phyloP scores from a whole-genome alignment of 53 echinoderm and acorn worm species.

The Zoroaster sp. region DNA sequence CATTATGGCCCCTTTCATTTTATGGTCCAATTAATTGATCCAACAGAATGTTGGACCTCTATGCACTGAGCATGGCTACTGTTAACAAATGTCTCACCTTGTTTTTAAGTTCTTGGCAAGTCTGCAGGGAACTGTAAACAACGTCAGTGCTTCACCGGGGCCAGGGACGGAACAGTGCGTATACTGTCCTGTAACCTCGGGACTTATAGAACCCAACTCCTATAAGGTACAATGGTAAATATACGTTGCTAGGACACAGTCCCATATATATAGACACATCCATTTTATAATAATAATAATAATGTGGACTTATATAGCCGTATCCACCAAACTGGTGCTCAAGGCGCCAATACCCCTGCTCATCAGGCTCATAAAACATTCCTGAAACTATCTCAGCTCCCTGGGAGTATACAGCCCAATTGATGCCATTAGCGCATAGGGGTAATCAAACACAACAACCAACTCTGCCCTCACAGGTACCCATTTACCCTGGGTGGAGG shows the following conservation, averaged over 20 bases:
- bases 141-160: slow-evolving; percentile 85
- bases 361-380: neutral
- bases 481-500: no score
- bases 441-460: no score
- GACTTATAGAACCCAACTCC: slow-evolving; percentile 86
- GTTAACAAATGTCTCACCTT: slow-evolving; percentile 65
- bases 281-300: neutral
- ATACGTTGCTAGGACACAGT: no score
- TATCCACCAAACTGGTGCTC: neutral
- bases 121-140: slow-evolving; percentile 93
- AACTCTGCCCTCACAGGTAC: no score
- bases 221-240: no score
- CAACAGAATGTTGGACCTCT: neutral
- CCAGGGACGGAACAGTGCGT: slow-evolving; percentile 89
- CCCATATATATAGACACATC: no score
- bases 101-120: slow-evolving; percentile 98
- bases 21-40: neutral
- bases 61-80: neutral
- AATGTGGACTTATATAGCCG: neutral
- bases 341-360: neutral
- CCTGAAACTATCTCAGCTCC: no score
- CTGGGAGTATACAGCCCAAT: no score
- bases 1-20: no score
- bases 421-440: no score
- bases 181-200: slow-evolving; percentile 81